Conservation (phyloP, 2,113 vertebrate species). For the Oryzias celebensis region DNA sequence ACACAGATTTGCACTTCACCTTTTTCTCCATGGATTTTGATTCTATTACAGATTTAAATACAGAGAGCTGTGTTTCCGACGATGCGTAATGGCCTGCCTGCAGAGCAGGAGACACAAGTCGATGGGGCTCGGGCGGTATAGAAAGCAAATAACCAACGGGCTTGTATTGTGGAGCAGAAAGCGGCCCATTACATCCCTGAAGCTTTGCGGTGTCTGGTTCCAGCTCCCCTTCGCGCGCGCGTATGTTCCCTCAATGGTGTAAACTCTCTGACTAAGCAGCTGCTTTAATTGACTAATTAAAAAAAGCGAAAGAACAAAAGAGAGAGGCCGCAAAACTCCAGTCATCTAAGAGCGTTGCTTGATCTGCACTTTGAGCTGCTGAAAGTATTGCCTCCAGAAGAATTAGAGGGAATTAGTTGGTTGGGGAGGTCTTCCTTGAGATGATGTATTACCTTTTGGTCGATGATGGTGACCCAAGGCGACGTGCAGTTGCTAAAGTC, state of each 20-base stretch:
- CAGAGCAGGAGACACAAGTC: conserved; percentile 24
- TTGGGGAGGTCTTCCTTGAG: too few relatives aligned
- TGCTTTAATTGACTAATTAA: conserved; percentile 50
- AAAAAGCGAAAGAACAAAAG: conserved; percentile 27
- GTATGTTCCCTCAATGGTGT: conserved; percentile 13
- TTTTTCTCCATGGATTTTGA: conserved; percentile 23
- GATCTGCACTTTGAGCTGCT: conserved; percentile 2
- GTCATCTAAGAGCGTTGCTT: not conserved
- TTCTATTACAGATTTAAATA: conserved; percentile 44
- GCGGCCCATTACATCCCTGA: not conserved
- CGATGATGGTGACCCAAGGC: conserved; percentile 93
- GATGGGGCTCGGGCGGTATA: conserved; percentile 21
- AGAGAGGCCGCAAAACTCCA: conserved; percentile 5
- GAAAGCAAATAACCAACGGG: conserved; percentile 14
- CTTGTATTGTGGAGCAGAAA: conserved; percentile 9
- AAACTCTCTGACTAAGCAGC: conserved; percentile 29
- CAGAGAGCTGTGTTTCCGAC: conserved; percentile 16
- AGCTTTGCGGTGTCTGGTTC: conserved; percentile 22
- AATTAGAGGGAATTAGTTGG: not conserved
- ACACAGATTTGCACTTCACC: conserved; percentile 36
- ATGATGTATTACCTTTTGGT: conserved; percentile 85
- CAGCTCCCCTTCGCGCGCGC: not conserved
- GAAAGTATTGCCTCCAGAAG: not conserved
- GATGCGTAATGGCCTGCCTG: conserved; percentile 39
- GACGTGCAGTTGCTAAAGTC: conserved; percentile 98